Evolutionary conservation across 2,113 vertebrate genomes (phyloP).

Genomic region (Chrysochloris asiatica): DNA sequence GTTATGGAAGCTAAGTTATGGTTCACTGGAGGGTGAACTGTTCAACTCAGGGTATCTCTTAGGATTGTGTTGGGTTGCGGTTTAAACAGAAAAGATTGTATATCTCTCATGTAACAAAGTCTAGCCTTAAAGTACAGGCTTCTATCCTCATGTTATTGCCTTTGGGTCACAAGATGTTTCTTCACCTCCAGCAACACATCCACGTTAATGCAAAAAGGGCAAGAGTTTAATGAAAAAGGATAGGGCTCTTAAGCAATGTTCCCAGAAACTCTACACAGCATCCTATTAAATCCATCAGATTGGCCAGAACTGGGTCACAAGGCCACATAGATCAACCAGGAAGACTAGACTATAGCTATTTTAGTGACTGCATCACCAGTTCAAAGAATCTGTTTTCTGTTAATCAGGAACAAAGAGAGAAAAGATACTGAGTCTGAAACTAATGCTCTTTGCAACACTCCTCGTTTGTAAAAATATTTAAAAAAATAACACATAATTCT

Average conservation of each 20-base stretch:
- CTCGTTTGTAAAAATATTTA: neutral
- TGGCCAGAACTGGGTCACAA: neutral
- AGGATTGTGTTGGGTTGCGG: too few species aligned
- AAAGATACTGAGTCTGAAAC: too few species aligned
- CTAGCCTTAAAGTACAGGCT: neutral
- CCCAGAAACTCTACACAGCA: neutral
- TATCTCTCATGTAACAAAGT: neutral
- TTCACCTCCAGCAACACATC: neutral
- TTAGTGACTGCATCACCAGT: neutral
- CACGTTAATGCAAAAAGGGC: neutral
- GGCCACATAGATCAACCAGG: neutral
- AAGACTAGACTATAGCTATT: neutral
- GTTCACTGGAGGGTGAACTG: neutral
- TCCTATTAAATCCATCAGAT: neutral
- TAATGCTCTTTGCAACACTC: neutral
- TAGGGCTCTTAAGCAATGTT: neutral
- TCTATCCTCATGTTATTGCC: neutral
- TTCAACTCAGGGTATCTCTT: neutral
- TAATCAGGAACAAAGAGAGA: neutral
- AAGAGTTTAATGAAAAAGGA: neutral
- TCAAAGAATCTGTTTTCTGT: neutral
- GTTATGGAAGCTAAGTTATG: neutral
- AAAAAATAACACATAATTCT: too few species aligned
- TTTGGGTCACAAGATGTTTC: neutral
- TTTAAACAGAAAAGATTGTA: too few species aligned